Conservation (phyloP, 1,140 invertebrate species). For the Atopsyche davidsoni region DNA sequence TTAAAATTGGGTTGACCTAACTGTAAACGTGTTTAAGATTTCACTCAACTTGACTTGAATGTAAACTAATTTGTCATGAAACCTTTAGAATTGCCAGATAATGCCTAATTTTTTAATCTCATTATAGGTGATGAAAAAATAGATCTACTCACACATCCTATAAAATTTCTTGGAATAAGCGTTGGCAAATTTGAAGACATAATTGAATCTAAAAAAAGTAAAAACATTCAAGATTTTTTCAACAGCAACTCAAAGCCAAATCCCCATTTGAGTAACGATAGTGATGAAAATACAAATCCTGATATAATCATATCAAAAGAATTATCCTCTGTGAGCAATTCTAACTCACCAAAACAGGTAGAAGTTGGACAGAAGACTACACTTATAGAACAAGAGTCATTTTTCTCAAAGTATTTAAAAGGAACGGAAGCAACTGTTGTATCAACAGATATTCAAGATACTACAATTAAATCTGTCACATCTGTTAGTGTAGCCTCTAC, state of each 20-base stretch:
- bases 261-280: neutral
- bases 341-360: neutral
- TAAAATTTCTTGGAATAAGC: constrained; percentile 68
- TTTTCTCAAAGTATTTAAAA: constrained; percentile 13
- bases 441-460: neutral
- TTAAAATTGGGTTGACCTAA: too few relatives aligned
- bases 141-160: constrained; percentile 44
- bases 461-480: too few relatives aligned
- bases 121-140: constrained; percentile 1
- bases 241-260: neutral
- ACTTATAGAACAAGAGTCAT: constrained; percentile 14
- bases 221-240: constrained; percentile 57
- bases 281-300: neutral
- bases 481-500: too few relatives aligned
- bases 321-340: neutral
- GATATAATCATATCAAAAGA: constrained; percentile 1
- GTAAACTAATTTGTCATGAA: neutral
- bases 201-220: constrained; percentile 48
- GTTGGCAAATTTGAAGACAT: constrained; percentile 71
- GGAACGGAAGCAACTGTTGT: constrained; percentile 32
- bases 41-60: too few relatives aligned
- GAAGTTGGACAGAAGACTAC: neutral
- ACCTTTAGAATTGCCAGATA: neutral
- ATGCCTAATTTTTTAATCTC: neutral
- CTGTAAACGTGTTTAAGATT: too few relatives aligned